Percentiles rank a stretch among this genome's conserved stretches.
Evolutionary conservation across 1,140 invertebrate species (phyloP).

Genomic region (Drosophila tsacasi): DNA sequence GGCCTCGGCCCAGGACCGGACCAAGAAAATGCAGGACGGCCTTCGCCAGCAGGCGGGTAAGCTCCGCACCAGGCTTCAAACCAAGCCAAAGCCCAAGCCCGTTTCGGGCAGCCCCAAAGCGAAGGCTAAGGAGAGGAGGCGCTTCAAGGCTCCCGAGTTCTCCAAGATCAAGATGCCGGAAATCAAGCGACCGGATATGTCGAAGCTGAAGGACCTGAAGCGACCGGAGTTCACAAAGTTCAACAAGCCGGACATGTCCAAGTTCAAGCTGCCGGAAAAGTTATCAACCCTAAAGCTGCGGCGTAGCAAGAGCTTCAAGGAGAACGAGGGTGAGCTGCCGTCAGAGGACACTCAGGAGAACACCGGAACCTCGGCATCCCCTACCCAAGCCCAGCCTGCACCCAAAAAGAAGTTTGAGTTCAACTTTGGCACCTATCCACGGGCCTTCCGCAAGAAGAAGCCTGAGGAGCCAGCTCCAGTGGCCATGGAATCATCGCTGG

Average conservation of each 20-base stretch:
- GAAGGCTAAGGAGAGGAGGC: constrained; percentile 79
- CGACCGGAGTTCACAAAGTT: constrained; percentile 84
- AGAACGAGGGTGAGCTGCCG: constrained; percentile 61
- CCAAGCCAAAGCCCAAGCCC: constrained; percentile 72
- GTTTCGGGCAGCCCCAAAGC: constrained; percentile 84
- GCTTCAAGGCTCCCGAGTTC: constrained; percentile 80
- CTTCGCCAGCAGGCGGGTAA: constrained; percentile 87
- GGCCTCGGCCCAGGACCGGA: constrained; percentile 86
- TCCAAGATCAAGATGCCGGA: constrained; percentile 86
- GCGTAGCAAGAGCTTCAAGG: constrained; percentile 83
- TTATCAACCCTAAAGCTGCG: constrained; percentile 77
- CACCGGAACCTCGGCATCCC: constrained; percentile 30
- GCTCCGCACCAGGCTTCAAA: constrained; percentile 87
- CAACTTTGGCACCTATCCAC: constrained; percentile 91
- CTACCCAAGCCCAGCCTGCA: constrained; percentile 69
- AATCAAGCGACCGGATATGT: constrained; percentile 88
- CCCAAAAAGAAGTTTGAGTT: constrained; percentile 88
- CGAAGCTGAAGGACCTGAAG: constrained; percentile 86
- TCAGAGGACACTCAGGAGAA: constrained; percentile 41
- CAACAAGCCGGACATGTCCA: constrained; percentile 86
- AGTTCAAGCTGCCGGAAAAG: constrained; percentile 88
- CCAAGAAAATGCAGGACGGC: constrained; percentile 87
- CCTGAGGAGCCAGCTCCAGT: constrained; percentile 80
- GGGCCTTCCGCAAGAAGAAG: constrained; percentile 89
- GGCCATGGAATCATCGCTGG: constrained; percentile 67